Percentiles rank a stretch among this genome's conserved stretches.
phyloP scores from a whole-genome alignment of 64 coral and sea anemone species.

The Stichodactyla helianthus region DNA sequence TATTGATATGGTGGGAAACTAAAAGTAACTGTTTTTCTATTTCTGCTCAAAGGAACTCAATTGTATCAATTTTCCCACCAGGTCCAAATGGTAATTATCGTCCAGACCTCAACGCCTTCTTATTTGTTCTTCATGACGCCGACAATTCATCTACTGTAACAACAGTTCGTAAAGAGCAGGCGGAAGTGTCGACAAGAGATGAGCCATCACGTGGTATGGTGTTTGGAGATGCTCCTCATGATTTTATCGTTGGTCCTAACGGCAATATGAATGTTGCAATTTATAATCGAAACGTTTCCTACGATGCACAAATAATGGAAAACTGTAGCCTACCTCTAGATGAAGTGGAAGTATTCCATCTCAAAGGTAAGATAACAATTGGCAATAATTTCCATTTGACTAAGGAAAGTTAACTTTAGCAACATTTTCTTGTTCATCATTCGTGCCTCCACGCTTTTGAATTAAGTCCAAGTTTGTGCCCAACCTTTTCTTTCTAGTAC shows the following conservation, averaged over 20 bases:
- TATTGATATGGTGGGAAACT: too few relatives aligned
- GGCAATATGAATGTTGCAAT: slow-evolving; percentile 15
- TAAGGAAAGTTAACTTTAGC: too few relatives aligned
- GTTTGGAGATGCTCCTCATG: slow-evolving; percentile 36
- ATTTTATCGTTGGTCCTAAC: slow-evolving; percentile 34
- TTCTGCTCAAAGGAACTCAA: not conserved
- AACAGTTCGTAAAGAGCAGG: not conserved
- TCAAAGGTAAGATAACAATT: not conserved
- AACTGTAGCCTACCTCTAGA: not conserved
- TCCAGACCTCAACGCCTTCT: slow-evolving; percentile 28
- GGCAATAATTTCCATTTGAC: not conserved
- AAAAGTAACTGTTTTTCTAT: too few relatives aligned
- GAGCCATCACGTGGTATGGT: not conserved
- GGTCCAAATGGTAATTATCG: slow-evolving; percentile 26
- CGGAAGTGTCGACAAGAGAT: not conserved
- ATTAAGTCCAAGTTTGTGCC: too few relatives aligned
- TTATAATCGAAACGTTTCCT: slow-evolving; percentile 5
- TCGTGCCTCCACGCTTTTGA: too few relatives aligned
- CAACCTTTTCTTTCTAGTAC: too few relatives aligned
- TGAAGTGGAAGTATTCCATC: slow-evolving; percentile 35
- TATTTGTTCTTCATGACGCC: slow-evolving; percentile 10
- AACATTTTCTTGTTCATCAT: too few relatives aligned
- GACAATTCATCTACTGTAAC: not conserved
- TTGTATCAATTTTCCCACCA: not conserved
- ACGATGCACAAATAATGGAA: not conserved